These are phyloP conservation scores for Lycocerus yunnanus DNA, from an alignment of 2,888 invertebrate species.

Conservation along the genomic window DNA sequence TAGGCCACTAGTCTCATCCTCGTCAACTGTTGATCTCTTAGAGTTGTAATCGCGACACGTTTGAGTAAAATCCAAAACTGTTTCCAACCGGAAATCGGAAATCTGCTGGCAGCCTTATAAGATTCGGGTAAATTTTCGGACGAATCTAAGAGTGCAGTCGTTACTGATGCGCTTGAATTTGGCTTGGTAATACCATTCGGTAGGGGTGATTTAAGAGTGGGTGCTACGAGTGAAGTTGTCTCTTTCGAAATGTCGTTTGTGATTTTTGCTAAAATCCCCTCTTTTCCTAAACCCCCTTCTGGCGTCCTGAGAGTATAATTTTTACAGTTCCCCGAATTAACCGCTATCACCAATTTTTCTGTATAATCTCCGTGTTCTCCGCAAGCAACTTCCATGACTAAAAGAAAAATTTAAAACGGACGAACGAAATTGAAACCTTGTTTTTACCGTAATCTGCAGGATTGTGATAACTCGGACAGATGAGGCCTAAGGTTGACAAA, in stretches of 20 bases:
- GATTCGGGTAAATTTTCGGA: slow-evolving; percentile 57
- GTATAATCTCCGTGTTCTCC: slow-evolving; percentile 94
- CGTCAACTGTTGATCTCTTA: slow-evolving; percentile 87
- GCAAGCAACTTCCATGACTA: slow-evolving; percentile 94
- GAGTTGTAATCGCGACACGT: slow-evolving; percentile 79
- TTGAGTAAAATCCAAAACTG: slow-evolving; percentile 89
- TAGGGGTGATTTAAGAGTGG: slow-evolving; percentile 41
- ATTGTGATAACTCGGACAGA: slow-evolving; percentile 95
- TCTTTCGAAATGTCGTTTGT: slow-evolving; percentile 64
- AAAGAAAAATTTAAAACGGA: slow-evolving; percentile 39
- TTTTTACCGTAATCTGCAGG: slow-evolving; percentile 90
- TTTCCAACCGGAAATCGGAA: slow-evolving; percentile 80
- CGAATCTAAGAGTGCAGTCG: slow-evolving; percentile 57
- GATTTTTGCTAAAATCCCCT: slow-evolving; percentile 36
- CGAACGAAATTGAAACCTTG: background rate
- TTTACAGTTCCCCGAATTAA: slow-evolving; percentile 78
- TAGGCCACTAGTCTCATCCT: slow-evolving; percentile 86
- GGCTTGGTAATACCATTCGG: slow-evolving; percentile 46
- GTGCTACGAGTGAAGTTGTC: slow-evolving; percentile 43
- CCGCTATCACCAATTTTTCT: slow-evolving; percentile 81
- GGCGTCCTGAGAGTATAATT: slow-evolving; percentile 50
- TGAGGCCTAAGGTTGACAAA: slow-evolving; percentile 79
- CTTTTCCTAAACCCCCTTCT: slow-evolving; percentile 11
- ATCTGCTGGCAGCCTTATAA: slow-evolving; percentile 59
- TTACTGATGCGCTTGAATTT: slow-evolving; percentile 56